Conservation (phyloP, 2,888 invertebrate species). For the Ommatoiulus sabulosus region DNA sequence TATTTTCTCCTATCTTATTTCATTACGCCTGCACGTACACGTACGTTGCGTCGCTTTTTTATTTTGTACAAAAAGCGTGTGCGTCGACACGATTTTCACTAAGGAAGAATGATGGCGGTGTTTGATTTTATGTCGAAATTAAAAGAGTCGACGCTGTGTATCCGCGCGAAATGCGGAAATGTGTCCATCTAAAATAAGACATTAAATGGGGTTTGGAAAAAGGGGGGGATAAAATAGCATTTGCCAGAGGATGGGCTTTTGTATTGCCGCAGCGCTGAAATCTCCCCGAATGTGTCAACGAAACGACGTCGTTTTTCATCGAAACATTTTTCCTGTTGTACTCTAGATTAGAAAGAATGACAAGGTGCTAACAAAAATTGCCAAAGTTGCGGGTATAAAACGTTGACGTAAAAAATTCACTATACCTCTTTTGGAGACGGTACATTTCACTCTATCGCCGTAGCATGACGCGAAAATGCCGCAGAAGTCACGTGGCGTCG, state of each 20-base stretch:
- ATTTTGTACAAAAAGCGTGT: not conserved
- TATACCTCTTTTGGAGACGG: not conserved
- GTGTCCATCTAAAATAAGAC: slow-evolving; percentile 45
- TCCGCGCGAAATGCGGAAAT: not conserved
- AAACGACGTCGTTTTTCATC: slow-evolving; percentile 41
- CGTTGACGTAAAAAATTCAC: not conserved
- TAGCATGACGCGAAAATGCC: too few species aligned
- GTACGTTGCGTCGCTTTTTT: not conserved
- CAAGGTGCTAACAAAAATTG: slow-evolving; percentile 18
- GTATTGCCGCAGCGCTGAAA: not conserved
- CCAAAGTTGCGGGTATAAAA: not conserved
- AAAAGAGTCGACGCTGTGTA: not conserved
- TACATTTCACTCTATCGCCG: too few species aligned
- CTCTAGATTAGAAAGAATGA: slow-evolving; percentile 19
- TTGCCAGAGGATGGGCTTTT: not conserved
- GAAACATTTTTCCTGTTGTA: slow-evolving; percentile 38
- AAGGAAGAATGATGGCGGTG: slow-evolving; percentile 43
- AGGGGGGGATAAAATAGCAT: not conserved
- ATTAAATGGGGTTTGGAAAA: slow-evolving; percentile 29
- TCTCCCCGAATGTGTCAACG: not conserved
- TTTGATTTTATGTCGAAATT: slow-evolving; percentile 45
- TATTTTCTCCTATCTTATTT: not conserved
- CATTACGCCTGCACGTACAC: not conserved
- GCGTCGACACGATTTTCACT: not conserved
- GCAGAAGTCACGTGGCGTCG: too few species aligned